Base-by-base conservation (phyloP, 2,797 vertebrate species). In the Potorous gilbertii region DNA sequence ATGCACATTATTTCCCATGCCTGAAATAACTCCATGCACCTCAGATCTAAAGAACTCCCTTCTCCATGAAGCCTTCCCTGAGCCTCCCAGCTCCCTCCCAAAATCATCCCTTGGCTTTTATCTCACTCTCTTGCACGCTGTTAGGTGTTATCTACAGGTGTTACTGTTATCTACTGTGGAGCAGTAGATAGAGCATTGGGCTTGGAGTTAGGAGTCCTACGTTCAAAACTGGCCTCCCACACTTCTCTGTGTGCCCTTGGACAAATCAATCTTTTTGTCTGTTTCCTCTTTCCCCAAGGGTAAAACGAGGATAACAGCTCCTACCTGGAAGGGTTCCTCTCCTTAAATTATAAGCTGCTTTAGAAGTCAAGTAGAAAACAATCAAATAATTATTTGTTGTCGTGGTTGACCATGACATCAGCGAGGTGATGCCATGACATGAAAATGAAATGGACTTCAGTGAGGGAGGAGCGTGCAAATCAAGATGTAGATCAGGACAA, bases 191-290 rank as follows among this genome's bases (percentile, higher is more conserved):
- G n/a, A 46, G 16, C 16, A 81, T 2, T 24, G n/a, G n/a, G 66
- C 18, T n/a, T 81, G n/a, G n/a, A 46, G n/a, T 52, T 52, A 52
- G 52, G 52, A 52, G 31, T 14, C 16, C 13, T n/a, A 16, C n/a
- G 34, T n/a, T 74, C 34, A 54, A 50, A 50, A 29, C 87, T 28
- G 50, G 50, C 90, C 52, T 55, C 54, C 97, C 95, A 97, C 96
- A 96, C 97, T 98, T 98, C 96, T 11, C n/a, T 6, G 56, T 4
- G 50, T 18, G n/a, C 55, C 9, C 16, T 21, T 21, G 3, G 28
- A 10, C 21, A 87, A 87, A 10, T 87, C 74, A n/a, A 74, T n/a
- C 34, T 66, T 14, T n/a, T 34, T n/a, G 34, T 40, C 14, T n/a
- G 34, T n/a, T 74, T 40, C 24, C 40, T 24, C 3, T 87, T 87